These are phyloP conservation scores for Hephaestus fuliginosus DNA, from an alignment of 2,797 vertebrate species.

Conservation along the genomic window DNA sequence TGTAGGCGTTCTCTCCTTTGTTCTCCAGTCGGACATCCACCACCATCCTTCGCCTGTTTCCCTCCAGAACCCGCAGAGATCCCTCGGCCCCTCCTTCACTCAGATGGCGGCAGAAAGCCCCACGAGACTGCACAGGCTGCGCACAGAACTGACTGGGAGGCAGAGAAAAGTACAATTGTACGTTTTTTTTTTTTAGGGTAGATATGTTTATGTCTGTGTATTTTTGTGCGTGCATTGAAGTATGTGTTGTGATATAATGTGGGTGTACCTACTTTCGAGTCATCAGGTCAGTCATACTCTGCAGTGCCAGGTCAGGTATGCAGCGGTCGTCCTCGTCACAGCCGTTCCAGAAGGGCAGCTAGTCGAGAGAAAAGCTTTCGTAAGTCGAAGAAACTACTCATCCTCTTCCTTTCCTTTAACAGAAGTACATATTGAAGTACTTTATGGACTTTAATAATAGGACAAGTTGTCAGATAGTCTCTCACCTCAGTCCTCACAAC, in stretches of 20 bases:
- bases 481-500: constrained; percentile 89
- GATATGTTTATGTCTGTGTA: neutral
- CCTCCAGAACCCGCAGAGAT: constrained; percentile 90
- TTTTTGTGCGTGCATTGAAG: neutral
- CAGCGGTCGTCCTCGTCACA: constrained; percentile 97
- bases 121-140: constrained; percentile 80
- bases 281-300: constrained; percentile 91
- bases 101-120: constrained; percentile 78
- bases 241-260: neutral
- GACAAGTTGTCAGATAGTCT: neutral
- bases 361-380: neutral
- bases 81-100: constrained; percentile 77
- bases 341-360: constrained; percentile 99
- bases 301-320: constrained; percentile 92
- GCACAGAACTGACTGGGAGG: constrained; percentile 91
- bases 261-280: constrained; percentile 88
- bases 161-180: constrained; percentile 1
- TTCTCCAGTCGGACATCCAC: constrained; percentile 93
- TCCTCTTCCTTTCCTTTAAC: neutral
- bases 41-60: constrained; percentile 89
- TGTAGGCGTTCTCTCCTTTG: constrained; percentile 95
- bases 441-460: neutral
- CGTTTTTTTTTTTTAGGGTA: neutral
- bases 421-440: too few relatives aligned
- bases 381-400: neutral